Base-by-base conservation (phyloP, 2,888 invertebrate genomes). In the Sarcophaga variegata region DNA sequence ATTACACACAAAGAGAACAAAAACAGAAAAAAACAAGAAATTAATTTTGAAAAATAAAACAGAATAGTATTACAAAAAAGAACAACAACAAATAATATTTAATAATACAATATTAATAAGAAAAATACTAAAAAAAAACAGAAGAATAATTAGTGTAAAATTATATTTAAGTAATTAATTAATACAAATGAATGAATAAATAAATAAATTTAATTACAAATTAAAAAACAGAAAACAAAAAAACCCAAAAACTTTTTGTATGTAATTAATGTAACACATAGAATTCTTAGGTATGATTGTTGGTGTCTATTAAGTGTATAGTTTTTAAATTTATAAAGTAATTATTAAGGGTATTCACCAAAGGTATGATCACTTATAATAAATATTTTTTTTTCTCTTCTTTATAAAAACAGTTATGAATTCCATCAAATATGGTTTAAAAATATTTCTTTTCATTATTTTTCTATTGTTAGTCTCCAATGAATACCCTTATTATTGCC, bases 121-220 rank as follows among this genome's bases (percentile, higher is more conserved):
- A 78, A 69, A 64, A 45, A 37, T 37, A 37, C 1, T 37, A 2
- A 37, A 37, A 37, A 37, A 37, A 37, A 37, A 0, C 8, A 2
- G 2, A 37, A 37, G 2, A 37, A 37, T 37, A 71, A 66, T 66
- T 20, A 67, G 54, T 49, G 4, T 83, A 59, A 83, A 83, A 70
- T 45, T 74, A 72, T 64, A 70, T 75, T 37, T 75, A 69, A 74
- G 27, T 62, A 45, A 75, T 37, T 49, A 75, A 80, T 11, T 82
- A 80, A 80, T 45, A 79, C 37, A 37, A 45, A 67, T 14, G 54
- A 54, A 4, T 14, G 4, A 54, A 54, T 54, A 17, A 71, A 71
- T 45, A 20, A 71, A 66, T 37, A 72, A 66, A 83, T 78, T 78
- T 54, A 78, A 74, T 78, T 64, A 67, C 45, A 79, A 69, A 60